Base-by-base conservation (phyloP, 2,888 invertebrate genomes). In the Agelastica alni region DNA sequence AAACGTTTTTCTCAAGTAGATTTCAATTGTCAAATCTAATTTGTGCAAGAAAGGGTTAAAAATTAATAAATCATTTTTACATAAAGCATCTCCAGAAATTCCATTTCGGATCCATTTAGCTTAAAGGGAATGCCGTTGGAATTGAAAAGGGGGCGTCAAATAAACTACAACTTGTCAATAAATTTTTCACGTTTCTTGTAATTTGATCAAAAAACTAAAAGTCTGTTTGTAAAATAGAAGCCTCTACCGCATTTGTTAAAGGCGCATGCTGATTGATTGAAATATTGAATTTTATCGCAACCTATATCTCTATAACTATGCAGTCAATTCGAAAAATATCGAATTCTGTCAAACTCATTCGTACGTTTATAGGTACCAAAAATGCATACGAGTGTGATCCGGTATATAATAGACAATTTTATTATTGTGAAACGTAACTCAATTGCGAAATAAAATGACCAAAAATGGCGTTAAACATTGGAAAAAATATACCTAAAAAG, bases 151-250 rank as follows among this genome's bases (percentile, higher is more conserved):
- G 12, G 32, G 14, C 6, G 32, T 32, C 12, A 14, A 6, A 7
- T 32, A 14, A 9, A 12, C 30, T 4, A 9, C 7, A 13, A 6
- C 2, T 13, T 14, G 12, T 32, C 3, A 30, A 32, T 32, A 14
- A 6, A 13, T 13, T 32, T 32, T 9, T n/a, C 14, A 34, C 34
- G n/a, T 13, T 31, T 13, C 16, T 9, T n/a, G n/a, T n/a, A 34
- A 34, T 34, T 14, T 49, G 42, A 32, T 42, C 49, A 49, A 31
- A 39, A 41, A 20, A 9, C 14, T 42, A 10, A 42, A 30, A 31
- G 49, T 14, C 6, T 31, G 32, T 10, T n/a, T n/a, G n/a, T n/a
- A n/a, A n/a, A n/a, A 44, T 12, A 30, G 9, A 48, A 34, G 42
- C 13, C 20, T 14, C 12, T 39, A 13, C 12, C 17, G 18, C 14